Percentiles rank a stretch among this genome's conserved stretches.
Evolutionary conservation across 2,113 vertebrate genomes (phyloP).

Genomic region (Panthera leo): DNA sequence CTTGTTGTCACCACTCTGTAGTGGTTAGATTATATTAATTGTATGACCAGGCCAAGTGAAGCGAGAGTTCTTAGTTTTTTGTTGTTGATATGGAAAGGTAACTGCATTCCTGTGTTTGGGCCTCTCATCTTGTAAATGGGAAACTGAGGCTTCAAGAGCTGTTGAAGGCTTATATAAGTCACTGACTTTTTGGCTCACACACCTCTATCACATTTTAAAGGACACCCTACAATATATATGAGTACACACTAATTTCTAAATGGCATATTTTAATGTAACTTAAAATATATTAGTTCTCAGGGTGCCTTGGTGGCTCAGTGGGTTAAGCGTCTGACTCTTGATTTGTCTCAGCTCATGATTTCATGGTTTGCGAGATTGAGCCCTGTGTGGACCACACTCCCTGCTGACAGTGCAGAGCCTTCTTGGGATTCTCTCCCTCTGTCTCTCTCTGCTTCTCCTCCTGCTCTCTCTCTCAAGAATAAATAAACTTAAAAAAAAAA

Average conservation of each 20-base stretch:
- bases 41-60: neutral
- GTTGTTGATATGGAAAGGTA: neutral
- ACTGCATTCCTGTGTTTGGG: neutral
- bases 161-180: neutral
- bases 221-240: neutral
- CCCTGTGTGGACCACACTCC: too few species aligned
- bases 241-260: neutral
- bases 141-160: neutral
- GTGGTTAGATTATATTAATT: slow-evolving; percentile 30
- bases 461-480: too few species aligned
- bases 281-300: neutral
- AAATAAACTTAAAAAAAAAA: too few species aligned
- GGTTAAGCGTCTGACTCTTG: too few species aligned
- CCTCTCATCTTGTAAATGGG: neutral
- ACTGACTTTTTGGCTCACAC: neutral
- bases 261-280: neutral
- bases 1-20: slow-evolving; percentile 37
- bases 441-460: too few species aligned
- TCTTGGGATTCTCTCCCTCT: too few species aligned
- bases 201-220: neutral
- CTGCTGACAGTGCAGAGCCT: too few species aligned
- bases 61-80: neutral
- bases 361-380: too few species aligned
- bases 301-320: too few species aligned
- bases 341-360: too few species aligned